phyloP scores from a whole-genome alignment of 2,888 invertebrate species.

The Eupithecia dodoneata region DNA sequence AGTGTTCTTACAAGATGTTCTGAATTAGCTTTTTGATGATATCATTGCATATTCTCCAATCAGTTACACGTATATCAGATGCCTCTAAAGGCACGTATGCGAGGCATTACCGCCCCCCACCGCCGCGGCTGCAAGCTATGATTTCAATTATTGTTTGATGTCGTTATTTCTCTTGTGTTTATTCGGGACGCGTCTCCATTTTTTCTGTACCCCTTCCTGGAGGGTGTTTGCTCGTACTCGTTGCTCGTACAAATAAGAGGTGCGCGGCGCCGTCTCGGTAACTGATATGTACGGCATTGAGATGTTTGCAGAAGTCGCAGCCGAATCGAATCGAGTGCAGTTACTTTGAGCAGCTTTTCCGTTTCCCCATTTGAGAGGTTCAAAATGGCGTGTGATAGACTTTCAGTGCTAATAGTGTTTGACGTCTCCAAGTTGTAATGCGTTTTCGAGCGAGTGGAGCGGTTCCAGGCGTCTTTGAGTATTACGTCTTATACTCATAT shows the following conservation, averaged over 20 bases:
- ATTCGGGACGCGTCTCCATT: constrained; percentile 76
- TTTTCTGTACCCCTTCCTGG: constrained; percentile 72
- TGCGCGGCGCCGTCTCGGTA: constrained; percentile 66
- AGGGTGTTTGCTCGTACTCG: constrained; percentile 45
- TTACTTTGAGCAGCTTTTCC: constrained; percentile 55
- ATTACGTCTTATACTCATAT: background rate
- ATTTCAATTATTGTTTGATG: constrained; percentile 83
- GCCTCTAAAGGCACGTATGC: constrained; percentile 47
- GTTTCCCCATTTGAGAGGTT: constrained; percentile 38
- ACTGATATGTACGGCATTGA: constrained; percentile 76
- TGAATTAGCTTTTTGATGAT: background rate
- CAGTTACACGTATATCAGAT: constrained; percentile 1
- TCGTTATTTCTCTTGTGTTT: constrained; percentile 81
- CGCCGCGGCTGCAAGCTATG: constrained; percentile 63
- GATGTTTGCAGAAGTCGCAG: constrained; percentile 72
- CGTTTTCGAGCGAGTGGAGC: constrained; percentile 28
- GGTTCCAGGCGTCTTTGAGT: constrained; percentile 27
- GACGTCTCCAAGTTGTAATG: constrained; percentile 35
- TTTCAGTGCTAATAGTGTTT: constrained; percentile 35
- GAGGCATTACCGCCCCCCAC: constrained; percentile 59
- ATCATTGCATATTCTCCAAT: constrained; percentile 1
- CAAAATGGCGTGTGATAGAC: constrained; percentile 38
- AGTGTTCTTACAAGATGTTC: background rate
- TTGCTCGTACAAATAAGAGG: constrained; percentile 72
- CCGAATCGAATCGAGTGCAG: constrained; percentile 73